Base-by-base conservation (phyloP, 2,797 vertebrate genomes). In the Columba guinea region DNA sequence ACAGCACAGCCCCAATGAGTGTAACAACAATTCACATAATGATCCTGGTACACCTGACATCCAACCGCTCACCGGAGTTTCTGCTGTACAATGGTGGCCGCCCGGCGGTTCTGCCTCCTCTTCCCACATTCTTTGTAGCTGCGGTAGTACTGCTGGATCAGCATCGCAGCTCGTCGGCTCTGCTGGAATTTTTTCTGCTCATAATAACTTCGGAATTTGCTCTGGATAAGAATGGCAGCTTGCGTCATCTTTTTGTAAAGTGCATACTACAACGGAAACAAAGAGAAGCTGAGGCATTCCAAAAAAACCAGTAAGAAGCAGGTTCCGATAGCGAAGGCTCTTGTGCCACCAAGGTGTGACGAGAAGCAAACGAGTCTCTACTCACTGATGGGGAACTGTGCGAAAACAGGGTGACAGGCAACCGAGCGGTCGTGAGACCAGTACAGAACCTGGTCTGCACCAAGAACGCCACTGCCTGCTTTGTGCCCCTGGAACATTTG, bases 171-270 rank as follows among this genome's bases (percentile, higher is more conserved):
- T 49, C 99, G 98, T 58, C 99, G 98, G 98, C 99, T 99, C 98
- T 99, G 99, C 98, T 99, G 99, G 96, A 99, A 99, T 97, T 98
- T 99, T 93, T 99, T 99, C 98, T 99, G 99, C 92, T 99, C 99
- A 2, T 99, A 99, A 87, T 99, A 99, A 97, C 99, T 99, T 97
- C 99, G 99, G 98, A 99, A 99, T 98, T 99, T 99, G 98, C 99
- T 99, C 99, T 99, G 99, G 98, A 99, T 99, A 91, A 99, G 99
- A 98, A 99, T 99, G 98, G 99, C 99, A 98, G 99, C 99, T 99
- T 99, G 99, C 82, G 99, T 99, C 99, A 99, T 99, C 99, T 99
- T 99, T 98, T 99, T 99, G 98, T 99, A 99, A 99, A 99, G 99
- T 99, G 99, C 99, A 98, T 99, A 99, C 99, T 99, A 98, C 80